These are phyloP conservation scores for Parnassius orleans DNA, from an alignment of 2,888 invertebrate genomes.

Conservation along the genomic window DNA sequence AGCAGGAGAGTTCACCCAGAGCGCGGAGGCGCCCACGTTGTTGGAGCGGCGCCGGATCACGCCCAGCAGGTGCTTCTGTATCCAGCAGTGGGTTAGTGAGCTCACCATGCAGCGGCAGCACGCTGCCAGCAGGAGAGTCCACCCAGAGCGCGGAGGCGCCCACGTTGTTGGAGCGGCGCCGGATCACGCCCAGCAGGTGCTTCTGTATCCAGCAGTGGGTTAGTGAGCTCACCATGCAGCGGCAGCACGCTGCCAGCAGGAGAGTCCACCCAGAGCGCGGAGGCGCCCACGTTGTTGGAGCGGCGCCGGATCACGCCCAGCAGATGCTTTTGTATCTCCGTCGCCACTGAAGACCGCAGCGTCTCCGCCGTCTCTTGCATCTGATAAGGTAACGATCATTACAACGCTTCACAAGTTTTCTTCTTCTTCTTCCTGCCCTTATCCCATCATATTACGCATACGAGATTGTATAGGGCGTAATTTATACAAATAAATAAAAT, in stretches of 20 bases:
- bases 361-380: conserved; percentile 89
- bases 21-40: conserved; percentile 92
- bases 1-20: conserved; percentile 91
- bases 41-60: conserved; percentile 91
- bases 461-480: too few relatives aligned
- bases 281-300: conserved; percentile 93
- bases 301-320: conserved; percentile 90
- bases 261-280: conserved; percentile 91
- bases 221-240: conserved; percentile 67
- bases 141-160: conserved; percentile 93
- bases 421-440: too few relatives aligned
- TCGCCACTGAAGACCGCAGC: conserved; percentile 80
- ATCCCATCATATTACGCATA: too few relatives aligned
- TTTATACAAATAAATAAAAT: too few relatives aligned
- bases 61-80: conserved; percentile 91
- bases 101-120: conserved; percentile 86
- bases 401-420: too few relatives aligned
- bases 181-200: conserved; percentile 91
- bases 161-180: conserved; percentile 91
- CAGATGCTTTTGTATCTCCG: conserved; percentile 91
- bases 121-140: conserved; percentile 89
- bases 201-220: conserved; percentile 81
- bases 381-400: conserved; percentile 43
- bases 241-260: conserved; percentile 90
- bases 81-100: conserved; percentile 36